Base-by-base conservation (phyloP, 1,140 invertebrate species). In the Rhizoglyphus robini region DNA sequence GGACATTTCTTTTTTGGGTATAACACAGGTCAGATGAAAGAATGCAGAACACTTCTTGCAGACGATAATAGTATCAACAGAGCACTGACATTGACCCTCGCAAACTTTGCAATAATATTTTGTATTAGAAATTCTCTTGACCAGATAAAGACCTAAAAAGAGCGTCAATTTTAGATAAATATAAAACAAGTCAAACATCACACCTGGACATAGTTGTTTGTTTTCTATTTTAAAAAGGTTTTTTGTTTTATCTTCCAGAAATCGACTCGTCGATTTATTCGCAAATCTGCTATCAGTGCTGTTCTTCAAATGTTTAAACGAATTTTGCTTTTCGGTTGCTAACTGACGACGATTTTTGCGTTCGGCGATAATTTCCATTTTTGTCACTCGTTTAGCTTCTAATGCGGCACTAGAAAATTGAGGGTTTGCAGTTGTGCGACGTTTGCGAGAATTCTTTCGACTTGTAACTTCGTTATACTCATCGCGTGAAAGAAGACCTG, bases 381-480 rank as follows among this genome's bases (percentile, higher is more conserved):
- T 69, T 31, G 58, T 71, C 18, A 66, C 61, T 36, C 69, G 62
- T 63, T 70, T 72, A 36, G 72, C 72, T 67, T 73, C 71, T 4
- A 73, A 30, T n/a, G 72, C 72, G 30, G 71, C 72, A 67, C 68
- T 66, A 23, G 69, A 70, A 66, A 76, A 76, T 51, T 76, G 72
- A 31, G 76, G 76, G 69, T 77, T 77, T 29, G 76, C 76, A 34
- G 76, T 76, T 13, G 73, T 75, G 47, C 76, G 65, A 13, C 75
- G 68, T 65, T 76, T 76, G 62, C 76, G 65, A 59, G 76, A 74
- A 30, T 69, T 67, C 65, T 70, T 71, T 59, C 69, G 73, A 60
- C 67, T 73, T 54, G 73, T 72, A 34, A 76, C 59, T 67, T 76
- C 74, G 71, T 61, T 34, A 38, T 72, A 18, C 61, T 62, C 38